Conservation (phyloP, 2,113 vertebrate species). For the Lonchura striata region DNA sequence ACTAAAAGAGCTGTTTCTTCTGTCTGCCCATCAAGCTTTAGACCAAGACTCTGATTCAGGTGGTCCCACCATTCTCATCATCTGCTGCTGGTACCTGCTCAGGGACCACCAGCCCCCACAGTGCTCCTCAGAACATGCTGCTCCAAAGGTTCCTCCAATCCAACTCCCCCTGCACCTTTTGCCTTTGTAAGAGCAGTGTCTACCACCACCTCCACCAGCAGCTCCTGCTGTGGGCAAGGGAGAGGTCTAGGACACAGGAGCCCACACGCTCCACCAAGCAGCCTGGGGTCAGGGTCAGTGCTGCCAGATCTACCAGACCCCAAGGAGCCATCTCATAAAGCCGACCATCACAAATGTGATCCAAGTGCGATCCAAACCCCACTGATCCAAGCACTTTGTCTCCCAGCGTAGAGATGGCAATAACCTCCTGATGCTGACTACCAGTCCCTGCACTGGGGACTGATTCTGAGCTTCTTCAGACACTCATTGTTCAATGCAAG, state of each 20-base stretch:
- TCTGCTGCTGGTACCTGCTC: background rate
- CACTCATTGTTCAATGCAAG: background rate
- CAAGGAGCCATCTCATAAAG: background rate
- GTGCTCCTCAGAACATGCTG: background rate
- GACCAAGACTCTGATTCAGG: background rate
- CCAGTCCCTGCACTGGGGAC: background rate
- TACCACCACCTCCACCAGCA: background rate
- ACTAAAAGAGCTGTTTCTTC: background rate
- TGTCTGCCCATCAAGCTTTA: background rate
- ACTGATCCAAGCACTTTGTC: background rate
- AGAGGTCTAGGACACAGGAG: background rate
- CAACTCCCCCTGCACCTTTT: rapidly evolving
- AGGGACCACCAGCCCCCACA: rapidly evolving
- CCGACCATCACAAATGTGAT: background rate
- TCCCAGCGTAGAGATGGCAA: background rate
- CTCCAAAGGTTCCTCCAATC: background rate
- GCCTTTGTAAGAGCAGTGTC: background rate
- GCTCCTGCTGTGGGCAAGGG: background rate
- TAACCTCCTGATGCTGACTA: background rate
- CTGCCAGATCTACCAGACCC: rapidly evolving
- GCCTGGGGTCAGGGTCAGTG: background rate
- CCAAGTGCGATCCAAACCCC: background rate
- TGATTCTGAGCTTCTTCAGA: background rate
- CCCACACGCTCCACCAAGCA: rapidly evolving
- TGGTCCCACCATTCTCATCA: background rate